These are phyloP conservation scores for Melanophora roralis DNA, from an alignment of 2,888 invertebrate species.

Conservation along the genomic window DNA sequence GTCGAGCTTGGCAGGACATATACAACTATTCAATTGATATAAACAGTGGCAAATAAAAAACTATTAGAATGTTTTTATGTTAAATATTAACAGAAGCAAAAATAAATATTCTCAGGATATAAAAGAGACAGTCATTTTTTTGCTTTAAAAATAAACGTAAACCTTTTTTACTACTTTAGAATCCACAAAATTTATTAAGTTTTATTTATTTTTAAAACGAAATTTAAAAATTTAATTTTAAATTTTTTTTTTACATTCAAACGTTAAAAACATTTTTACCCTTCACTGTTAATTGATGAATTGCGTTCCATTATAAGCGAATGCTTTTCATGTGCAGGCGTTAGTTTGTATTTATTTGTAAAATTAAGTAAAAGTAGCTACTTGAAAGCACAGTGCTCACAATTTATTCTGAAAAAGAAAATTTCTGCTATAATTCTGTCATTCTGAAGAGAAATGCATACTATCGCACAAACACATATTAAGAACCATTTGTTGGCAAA, in stretches of 20 bases:
- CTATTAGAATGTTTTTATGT: too few species aligned
- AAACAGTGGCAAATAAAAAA: background rate
- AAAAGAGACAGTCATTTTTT: too few species aligned
- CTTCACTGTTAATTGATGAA: background rate
- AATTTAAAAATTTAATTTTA: too few species aligned
- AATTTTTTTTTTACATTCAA: too few species aligned
- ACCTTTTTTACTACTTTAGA: too few species aligned
- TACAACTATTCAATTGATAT: background rate
- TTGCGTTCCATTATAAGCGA: background rate
- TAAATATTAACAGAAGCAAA: too few species aligned
- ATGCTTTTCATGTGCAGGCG: background rate
- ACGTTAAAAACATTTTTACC: background rate
- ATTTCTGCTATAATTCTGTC: conserved; percentile 20
- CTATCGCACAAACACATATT: conserved; percentile 13
- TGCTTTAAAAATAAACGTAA: too few species aligned
- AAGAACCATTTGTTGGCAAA: conserved; percentile 28
- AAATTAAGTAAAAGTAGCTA: conserved; percentile 53
- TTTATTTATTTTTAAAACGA: too few species aligned
- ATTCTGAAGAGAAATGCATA: conserved; percentile 16
- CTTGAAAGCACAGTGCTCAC: conserved; percentile 48
- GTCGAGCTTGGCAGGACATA: background rate
- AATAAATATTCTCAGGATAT: too few species aligned
- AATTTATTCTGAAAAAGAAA: conserved; percentile 36
- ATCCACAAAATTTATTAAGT: too few species aligned
- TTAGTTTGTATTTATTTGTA: background rate